phyloP scores from a whole-genome alignment of 2,113 vertebrate genomes.

The Anarhynchus alexandrinus region DNA sequence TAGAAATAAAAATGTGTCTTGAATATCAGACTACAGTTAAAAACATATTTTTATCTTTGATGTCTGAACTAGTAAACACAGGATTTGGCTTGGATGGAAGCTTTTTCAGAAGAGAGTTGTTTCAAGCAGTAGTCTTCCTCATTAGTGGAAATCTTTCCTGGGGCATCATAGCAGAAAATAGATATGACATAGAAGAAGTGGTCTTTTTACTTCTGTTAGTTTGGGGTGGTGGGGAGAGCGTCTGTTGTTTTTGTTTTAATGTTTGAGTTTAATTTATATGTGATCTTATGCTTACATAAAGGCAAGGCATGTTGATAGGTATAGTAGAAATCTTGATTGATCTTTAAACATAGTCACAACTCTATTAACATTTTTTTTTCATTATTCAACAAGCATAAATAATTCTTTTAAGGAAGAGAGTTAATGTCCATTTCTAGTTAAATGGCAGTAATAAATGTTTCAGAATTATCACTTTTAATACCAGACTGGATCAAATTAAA shows the following conservation, averaged over 20 bases:
- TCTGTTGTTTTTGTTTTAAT: not conserved
- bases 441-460: not conserved
- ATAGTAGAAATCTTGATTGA: not conserved
- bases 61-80: not conserved
- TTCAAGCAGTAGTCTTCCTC: not conserved
- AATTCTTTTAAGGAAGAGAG: not conserved
- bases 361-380: not conserved
- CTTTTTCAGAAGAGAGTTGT: not conserved
- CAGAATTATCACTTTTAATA: not conserved
- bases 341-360: not conserved
- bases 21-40: not conserved
- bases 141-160: not conserved
- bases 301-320: not conserved
- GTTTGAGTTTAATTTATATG: not conserved
- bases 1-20: not conserved
- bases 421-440: not conserved
- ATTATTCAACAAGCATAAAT: not conserved
- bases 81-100: not conserved
- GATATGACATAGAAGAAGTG: not conserved
- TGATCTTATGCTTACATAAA: not conserved
- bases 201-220: not conserved
- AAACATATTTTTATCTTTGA: not conserved
- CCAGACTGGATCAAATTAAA: not conserved
- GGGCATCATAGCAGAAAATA: not conserved
- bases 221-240: not conserved